Base-by-base conservation (phyloP, 2,797 vertebrate species). In the Thunnus albacares region DNA sequence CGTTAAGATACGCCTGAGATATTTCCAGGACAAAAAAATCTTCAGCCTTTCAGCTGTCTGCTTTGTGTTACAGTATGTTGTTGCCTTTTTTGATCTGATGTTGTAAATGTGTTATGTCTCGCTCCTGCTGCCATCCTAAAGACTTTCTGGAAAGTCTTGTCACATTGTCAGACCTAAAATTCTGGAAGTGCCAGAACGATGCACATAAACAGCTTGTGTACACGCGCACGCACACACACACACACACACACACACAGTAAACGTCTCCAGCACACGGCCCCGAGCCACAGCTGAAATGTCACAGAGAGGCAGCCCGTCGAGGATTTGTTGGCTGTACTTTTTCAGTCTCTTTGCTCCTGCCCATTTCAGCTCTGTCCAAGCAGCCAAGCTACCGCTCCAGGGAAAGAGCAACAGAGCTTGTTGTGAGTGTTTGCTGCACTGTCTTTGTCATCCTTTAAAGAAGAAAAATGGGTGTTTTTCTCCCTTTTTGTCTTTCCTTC, bases 211-310 rank as follows among this genome's bases (percentile, higher is more conserved):
- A 81, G n/a, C 11, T 0, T 22, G 45, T 15, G 38, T 14, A 12
- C 6, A 69, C 10, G 4, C n/a, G 12, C 52, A 68, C 2, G 10
- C 18, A 57, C 43, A 52, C 41, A 20, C 41, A 71, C 51, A 66
- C 41, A 58, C 24, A 24, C 41, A 58, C 24, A 24, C 60, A 61
- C 66, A 53, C 77, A 76, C 67, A 43, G 47, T 75, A 85, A 73
- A 86, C 64, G 80, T 88, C 76, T 82, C 41, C 9, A 77, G 68
- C 77, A 78, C 77, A 65, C 67, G 81, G 84, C 87, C 87, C 60
- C 0, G 0, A 85, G 77, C 80, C 77, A 77, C 74, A 63, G 82
- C 80, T 87, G 76, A 90, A 89, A 91, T 92, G 88, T 91, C 87
- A 88, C 71, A 60, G 77, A 82, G 69, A 82, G 65, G 73, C 73